These are phyloP conservation scores for Coendou prehensilis DNA, from an alignment of 2,797 vertebrate species.

Conservation along the genomic window DNA sequence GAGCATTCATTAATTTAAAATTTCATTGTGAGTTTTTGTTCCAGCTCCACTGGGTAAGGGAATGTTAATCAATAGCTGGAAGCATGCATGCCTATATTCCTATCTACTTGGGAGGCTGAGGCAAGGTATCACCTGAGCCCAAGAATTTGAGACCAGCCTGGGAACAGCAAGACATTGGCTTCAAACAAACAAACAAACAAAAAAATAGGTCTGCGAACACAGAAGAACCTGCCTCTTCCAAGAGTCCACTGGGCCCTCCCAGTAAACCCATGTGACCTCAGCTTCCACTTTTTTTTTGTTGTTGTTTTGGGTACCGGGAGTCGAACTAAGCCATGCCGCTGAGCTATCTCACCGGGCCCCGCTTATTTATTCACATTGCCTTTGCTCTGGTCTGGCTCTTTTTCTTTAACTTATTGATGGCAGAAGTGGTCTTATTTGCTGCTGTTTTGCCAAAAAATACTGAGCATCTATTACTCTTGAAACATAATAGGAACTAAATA, in stretches of 20 bases:
- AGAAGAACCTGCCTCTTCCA: not conserved
- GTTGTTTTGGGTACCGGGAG: too few relatives aligned
- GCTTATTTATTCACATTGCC: not conserved
- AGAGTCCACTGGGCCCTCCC: not conserved
- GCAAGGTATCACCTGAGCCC: not conserved
- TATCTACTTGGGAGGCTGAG: not conserved
- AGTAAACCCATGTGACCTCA: not conserved
- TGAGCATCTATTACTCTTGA: not conserved
- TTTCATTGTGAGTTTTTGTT: conserved; percentile 31
- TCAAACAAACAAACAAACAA: not conserved
- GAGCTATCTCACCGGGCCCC: too few relatives aligned
- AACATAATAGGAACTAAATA: conserved; percentile 20
- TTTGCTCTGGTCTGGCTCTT: conserved; percentile 20
- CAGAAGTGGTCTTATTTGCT: conserved; percentile 19
- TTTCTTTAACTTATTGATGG: not conserved
- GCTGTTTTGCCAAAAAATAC: not conserved
- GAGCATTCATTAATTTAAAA: conserved; percentile 19
- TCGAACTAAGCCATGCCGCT: too few relatives aligned
- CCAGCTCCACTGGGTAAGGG: not conserved
- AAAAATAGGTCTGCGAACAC: not conserved
- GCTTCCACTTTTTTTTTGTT: too few relatives aligned
- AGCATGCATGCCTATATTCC: not conserved
- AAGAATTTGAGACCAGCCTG: not conserved
- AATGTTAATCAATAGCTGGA: not conserved
- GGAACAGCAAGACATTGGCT: not conserved